Base-by-base conservation (phyloP, 64 coral and sea anemone genomes). In the Anthopleura sola region DNA sequence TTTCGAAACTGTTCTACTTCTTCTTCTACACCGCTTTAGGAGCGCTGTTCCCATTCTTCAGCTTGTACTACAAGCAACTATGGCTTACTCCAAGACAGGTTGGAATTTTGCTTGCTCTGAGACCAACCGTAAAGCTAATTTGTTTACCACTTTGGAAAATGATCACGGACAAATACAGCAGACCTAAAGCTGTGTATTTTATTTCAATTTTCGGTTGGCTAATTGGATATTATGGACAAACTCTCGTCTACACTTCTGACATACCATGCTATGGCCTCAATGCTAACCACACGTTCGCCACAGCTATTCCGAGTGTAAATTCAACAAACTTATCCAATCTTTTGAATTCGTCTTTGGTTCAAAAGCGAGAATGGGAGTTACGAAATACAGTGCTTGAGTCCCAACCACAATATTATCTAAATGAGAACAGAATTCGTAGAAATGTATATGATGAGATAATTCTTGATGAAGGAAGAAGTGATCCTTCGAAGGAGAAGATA, bases 131-230 rank as follows among this genome's bases (percentile, higher is more conserved):
- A 40, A 97, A 97, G 75, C 90, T 97, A 26, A 75, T 92, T 82
- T 97, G 94, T 57, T 48, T 97, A 66, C 94, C 94, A 24, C 58
- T 97, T 49, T 97, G 94, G 94, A 97, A 97, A 87, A 97, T 90
- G 84, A 75, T 97, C 16, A 92, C 94, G 6, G 94, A 92, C n/a
- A 88, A 92, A 34, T 97, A 86, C 78, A 97, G 94, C 49, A 92
- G 28, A 36, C 90, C 90, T 2, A 89, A 86, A 87, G 90, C 88
- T 9, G 90, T 97, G 24, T 97, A 97, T 68, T 97, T 97, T 90
- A 93, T 97, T 17, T 97, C 94, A 55, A 92, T 97, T 78, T 83
- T 97, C 5, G 94, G 94, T n/a, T 97, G 94, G 94, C 68, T 88
- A 47, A 92, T 97, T 37, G 94, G 94, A 21, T 97, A 97, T 88